Conservation (phyloP, 2,888 invertebrate species). For the Monochamus alternatus region DNA sequence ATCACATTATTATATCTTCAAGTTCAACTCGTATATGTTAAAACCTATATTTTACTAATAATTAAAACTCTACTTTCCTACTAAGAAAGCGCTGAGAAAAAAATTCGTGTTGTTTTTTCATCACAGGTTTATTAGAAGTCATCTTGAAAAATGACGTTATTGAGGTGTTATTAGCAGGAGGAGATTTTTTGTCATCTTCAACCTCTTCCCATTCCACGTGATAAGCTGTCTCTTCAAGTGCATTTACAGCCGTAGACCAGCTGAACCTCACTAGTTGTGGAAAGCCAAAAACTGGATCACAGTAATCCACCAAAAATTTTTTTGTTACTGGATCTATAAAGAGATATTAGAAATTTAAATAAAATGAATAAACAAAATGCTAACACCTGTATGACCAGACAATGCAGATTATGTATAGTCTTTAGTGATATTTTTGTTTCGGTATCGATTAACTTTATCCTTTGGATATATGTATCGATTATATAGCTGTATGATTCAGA, state of each 20-base stretch:
- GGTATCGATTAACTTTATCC: no score
- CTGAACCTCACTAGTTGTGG: slow-evolving; percentile 95
- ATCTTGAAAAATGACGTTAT: slow-evolving; percentile 70
- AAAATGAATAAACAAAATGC: no score
- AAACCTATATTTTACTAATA: background rate
- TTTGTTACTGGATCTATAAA: slow-evolving; percentile 93
- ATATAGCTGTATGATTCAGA: no score
- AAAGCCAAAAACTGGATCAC: slow-evolving; percentile 95
- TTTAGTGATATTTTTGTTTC: no score
- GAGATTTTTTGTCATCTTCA: slow-evolving; percentile 51
- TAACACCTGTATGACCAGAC: no score
- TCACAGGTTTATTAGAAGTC: slow-evolving; percentile 48
- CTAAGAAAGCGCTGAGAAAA: slow-evolving; percentile 79
- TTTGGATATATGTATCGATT: no score
- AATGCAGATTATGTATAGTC: no score
- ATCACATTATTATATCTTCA: no score
- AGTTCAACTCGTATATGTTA: background rate
- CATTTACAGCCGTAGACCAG: slow-evolving; percentile 94
- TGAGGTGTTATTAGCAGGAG: slow-evolving; percentile 63
- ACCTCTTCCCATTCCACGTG: slow-evolving; percentile 82
- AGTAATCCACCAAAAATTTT: slow-evolving; percentile 85
- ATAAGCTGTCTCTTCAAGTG: slow-evolving; percentile 83
- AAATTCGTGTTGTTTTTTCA: slow-evolving; percentile 76
- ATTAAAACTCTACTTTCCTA: slow-evolving; percentile 73
- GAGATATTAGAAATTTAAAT: background rate